Percentiles rank a stretch among this genome's conserved stretches.
phyloP scores from a whole-genome alignment of 2,113 vertebrate species.

The Aspidoscelis tigris region DNA sequence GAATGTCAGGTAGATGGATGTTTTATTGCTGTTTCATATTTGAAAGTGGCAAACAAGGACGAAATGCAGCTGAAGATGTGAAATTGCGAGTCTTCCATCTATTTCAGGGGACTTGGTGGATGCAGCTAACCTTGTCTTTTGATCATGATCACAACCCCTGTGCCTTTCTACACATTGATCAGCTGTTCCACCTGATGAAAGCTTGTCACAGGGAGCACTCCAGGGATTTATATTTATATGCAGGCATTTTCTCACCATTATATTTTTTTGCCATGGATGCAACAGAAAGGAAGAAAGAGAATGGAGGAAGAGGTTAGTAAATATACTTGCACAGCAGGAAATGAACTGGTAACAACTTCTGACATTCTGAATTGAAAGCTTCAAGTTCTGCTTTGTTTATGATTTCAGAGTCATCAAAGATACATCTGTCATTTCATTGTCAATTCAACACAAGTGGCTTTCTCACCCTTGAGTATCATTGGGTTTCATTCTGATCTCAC shows the following conservation, averaged over 20 bases:
- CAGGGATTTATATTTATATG: conserved; percentile 50
- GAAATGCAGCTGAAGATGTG: conserved; percentile 62
- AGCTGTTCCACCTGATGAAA: conserved; percentile 47
- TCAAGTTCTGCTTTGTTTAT: background rate
- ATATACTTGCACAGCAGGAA: background rate
- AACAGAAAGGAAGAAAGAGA: background rate
- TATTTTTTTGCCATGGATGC: conserved; percentile 40
- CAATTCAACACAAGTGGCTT: background rate
- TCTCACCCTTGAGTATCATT: background rate
- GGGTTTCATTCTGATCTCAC: background rate
- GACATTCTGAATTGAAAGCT: background rate
- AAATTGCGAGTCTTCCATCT: conserved; percentile 73
- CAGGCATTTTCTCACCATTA: conserved; percentile 32
- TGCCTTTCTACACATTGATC: conserved; percentile 54
- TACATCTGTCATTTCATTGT: background rate
- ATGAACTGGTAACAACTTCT: conserved; percentile 2
- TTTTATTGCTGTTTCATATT: conserved; percentile 73
- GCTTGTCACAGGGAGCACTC: conserved; percentile 48
- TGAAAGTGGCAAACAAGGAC: conserved; percentile 75
- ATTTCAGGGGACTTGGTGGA: conserved; percentile 64
- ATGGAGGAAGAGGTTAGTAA: conserved; percentile 20
- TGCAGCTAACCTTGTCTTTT: conserved; percentile 62
- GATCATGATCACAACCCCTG: conserved; percentile 46
- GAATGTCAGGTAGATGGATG: conserved; percentile 74
- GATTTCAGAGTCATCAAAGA: background rate